Evolutionary conservation across 2,888 invertebrate genomes (phyloP).

Genomic region (Scaeva pyrastri): DNA sequence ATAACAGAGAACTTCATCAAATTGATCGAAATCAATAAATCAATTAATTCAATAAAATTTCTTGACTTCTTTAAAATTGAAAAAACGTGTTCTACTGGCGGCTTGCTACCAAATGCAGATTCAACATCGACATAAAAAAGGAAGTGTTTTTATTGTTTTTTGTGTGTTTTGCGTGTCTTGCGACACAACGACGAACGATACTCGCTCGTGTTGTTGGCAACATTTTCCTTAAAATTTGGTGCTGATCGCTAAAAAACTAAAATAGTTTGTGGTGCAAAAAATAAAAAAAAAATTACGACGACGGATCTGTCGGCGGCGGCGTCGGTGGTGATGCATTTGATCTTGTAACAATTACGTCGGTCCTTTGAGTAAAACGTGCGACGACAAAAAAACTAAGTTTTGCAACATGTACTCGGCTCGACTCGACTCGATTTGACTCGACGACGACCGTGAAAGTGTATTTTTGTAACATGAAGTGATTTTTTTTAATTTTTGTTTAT

Average conservation of each 20-base stretch:
- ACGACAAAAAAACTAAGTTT: constrained; percentile 27
- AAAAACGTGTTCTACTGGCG: not conserved
- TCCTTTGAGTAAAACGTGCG: constrained; percentile 42
- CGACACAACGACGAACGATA: not conserved
- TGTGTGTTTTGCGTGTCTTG: constrained; percentile 1
- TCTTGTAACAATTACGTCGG: constrained; percentile 65
- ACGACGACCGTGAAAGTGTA: constrained; percentile 30
- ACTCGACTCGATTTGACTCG: no score
- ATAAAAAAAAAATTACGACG: constrained; percentile 9
- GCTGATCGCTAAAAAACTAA: constrained; percentile 4
- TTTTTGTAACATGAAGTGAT: constrained; percentile 42
- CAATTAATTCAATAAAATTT: constrained; percentile 12
- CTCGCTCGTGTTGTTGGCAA: constrained; percentile 8
- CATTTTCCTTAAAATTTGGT: constrained; percentile 21
- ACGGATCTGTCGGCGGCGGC: constrained; percentile 1
- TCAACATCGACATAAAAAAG: not conserved
- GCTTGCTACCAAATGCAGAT: not conserved
- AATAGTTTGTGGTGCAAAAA: constrained; percentile 21
- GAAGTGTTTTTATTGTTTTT: constrained; percentile 5
- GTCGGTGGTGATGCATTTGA: constrained; percentile 50
- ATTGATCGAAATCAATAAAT: constrained; percentile 7
- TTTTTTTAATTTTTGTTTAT: constrained; percentile 30
- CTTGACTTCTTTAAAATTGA: not conserved
- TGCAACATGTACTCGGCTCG: constrained; percentile 40
- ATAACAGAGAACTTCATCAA: constrained; percentile 24